Evolutionary conservation across 2,113 vertebrate species (phyloP), one percentile per base, ranked within the genome.

Genomic region (Excalfactoria chinensis): DNA sequence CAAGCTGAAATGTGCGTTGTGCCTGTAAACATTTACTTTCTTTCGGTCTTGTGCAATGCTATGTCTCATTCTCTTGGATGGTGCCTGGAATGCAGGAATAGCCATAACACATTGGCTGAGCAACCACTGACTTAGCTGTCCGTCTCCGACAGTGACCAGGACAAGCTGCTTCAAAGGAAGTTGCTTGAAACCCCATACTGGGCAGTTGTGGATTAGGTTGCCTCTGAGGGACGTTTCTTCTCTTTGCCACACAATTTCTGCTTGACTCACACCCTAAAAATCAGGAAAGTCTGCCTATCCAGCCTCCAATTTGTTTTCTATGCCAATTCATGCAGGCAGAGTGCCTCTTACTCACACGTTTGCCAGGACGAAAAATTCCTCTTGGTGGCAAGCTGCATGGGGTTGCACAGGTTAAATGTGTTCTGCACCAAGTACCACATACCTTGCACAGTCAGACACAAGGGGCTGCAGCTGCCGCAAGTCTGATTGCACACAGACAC

Each of bases 1-100:
- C 89, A 96, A 95, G 93, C 91, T 93, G 93, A 93, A 95, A 95
- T 95, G 88, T 66, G 92, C 32, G 8, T 90, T 96, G 66, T 85
- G 92, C 95, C 92, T 97, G 95, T 97, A 97, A 97, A 97, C 95
- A 97, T 96, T 95, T 92, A 88, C 94, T 97, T 97, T 95, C 92
- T 87, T 93, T 92, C 58, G 85, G 85, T 91, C 94, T 97, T 97
- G 94, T 86, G 95, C 92, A 97, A 94, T 77, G 83, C 88, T 87
- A 32, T 95, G 89, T 92, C 87, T 97, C 96, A 95, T 91, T 86
- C 78, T 70, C 85, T 94, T 93, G 86, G 93, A 95, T 93, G 88
- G 71, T 91, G 93, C 88, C 80, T 96, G 94, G 95, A 97, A 96
- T 90, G 93, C 91, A 85, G 76, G 76, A 95, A 90, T 59, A 95